These are phyloP conservation scores for Trichonephila inaurata DNA, from an alignment of 1,140 invertebrate genomes.

Conservation along the genomic window DNA sequence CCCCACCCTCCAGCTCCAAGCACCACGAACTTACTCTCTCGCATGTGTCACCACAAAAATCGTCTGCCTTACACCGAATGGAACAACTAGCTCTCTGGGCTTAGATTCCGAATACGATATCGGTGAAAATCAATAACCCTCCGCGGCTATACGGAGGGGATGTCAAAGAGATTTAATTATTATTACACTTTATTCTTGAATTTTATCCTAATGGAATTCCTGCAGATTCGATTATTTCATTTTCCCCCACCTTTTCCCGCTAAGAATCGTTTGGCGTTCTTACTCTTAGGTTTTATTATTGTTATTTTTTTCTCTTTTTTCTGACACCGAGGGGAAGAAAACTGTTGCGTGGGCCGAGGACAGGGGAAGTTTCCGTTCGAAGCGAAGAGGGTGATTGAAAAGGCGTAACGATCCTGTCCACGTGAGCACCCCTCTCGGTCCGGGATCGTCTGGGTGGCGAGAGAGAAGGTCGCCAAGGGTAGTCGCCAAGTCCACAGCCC, in stretches of 20 bases:
- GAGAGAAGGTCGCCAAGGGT: neutral
- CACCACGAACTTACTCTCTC: conserved; percentile 79
- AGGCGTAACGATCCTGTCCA: conserved; percentile 10
- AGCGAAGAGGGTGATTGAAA: conserved; percentile 17
- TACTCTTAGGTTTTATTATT: no score
- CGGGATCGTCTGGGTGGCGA: neutral
- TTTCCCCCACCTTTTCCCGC: neutral
- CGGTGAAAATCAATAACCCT: conserved; percentile 15
- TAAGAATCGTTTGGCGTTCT: no score
- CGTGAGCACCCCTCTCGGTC: conserved; percentile 5
- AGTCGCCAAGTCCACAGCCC: neutral
- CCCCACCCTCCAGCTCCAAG: conserved; percentile 79
- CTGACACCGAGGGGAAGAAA: neutral
- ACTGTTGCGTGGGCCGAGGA: neutral
- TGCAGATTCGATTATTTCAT: neutral
- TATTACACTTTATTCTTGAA: neutral
- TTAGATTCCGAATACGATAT: neutral
- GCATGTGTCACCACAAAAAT: conserved; percentile 50
- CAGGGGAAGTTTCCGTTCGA: neutral
- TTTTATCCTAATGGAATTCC: neutral
- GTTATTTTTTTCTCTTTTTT: no score
- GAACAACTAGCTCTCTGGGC: neutral
- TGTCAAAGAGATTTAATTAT: neutral
- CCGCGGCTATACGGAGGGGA: neutral
- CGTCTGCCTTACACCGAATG: neutral